Evolutionary conservation across 2,797 vertebrate genomes (phyloP), one percentile per base, ranked within the genome.

Genomic region (Chromis chromis): DNA sequence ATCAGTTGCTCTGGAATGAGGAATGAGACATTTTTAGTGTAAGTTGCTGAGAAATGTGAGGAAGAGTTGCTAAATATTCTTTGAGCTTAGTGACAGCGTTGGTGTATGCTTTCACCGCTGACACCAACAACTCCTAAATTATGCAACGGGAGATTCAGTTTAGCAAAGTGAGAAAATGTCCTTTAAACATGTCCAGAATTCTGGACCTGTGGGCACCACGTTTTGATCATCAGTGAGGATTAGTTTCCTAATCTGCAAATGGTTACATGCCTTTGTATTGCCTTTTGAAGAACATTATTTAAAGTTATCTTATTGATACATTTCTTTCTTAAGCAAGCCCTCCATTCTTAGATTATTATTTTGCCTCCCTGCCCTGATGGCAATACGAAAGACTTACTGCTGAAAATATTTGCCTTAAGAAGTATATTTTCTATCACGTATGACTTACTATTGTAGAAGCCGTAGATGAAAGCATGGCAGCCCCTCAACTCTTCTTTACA

Each of bases 221-320:
- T 81, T 67, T 62, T 22, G 25, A 77, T 78, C 74, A 71, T 72
- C 17, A 17, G 1, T 67, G 52, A 50, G 39, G 52, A 25, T 24
- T 60, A 73, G 44, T 70, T 61, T 53, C 10, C 71, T 48, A 73
- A 39, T 77, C 28, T 36, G 53, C 63, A 54, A 66, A 80, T 46
- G 60, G 54, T 81, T 54, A 71, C 65, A 78, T 78, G 76, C 81
- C 78, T 81, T 72, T 86, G 62, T 83, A 83, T 70, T 88, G 91
- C 90, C 91, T 93, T 36, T 89, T 74, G 90, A 93, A 93, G 92
- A 94, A 94, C 92, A 90, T 77, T 60, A 87, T 77, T 85, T 84
- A 59, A 74, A 73, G 24, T 79, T 67, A 28, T 59, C 71, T 83
- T 70, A 50, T 40, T 57, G 56, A 75, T 67, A 50, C 65, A 7